A percentile compares a stretch with the other conserved stretches of the same genome.
phyloP scores from a whole-genome alignment of 1,140 invertebrate species.

The Thaumatotibia leucotreta region DNA sequence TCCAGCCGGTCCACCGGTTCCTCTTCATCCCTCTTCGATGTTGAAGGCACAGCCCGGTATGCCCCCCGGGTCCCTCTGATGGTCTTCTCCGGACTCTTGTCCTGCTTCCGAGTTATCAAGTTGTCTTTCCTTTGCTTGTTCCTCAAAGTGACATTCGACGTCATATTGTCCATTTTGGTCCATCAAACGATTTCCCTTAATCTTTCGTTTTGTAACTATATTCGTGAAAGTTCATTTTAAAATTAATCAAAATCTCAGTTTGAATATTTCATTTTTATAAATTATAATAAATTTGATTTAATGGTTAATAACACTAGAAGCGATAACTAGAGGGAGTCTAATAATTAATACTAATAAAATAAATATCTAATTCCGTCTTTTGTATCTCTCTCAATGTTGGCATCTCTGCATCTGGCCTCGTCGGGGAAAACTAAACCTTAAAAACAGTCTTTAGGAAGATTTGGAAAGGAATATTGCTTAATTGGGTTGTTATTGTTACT shows the following conservation, averaged over 20 bases:
- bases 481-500: slow-evolving; percentile 39
- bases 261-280: not conserved
- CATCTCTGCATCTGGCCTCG: slow-evolving; percentile 45
- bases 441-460: slow-evolving; percentile 68
- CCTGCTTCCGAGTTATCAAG: slow-evolving; percentile 70
- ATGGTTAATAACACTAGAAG: not conserved
- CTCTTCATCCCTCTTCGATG: slow-evolving; percentile 60
- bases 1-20: slow-evolving; percentile 67
- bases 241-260: not conserved
- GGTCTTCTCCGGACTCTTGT: slow-evolving; percentile 73
- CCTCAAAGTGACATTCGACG: slow-evolving; percentile 64
- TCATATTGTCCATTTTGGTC: slow-evolving; percentile 71
- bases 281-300: not conserved
- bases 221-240: slow-evolving; percentile 4
- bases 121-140: slow-evolving; percentile 71
- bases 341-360: slow-evolving; percentile 49
- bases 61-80: slow-evolving; percentile 63
- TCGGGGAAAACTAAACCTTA: slow-evolving; percentile 41
- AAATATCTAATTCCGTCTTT: slow-evolving; percentile 72
- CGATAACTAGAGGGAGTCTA: slow-evolving; percentile 4
- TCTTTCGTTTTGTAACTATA: not conserved
- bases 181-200: slow-evolving; percentile 32
- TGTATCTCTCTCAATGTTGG: slow-evolving; percentile 69
- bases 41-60: slow-evolving; percentile 57
- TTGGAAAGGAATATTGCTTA: slow-evolving; percentile 67